These are phyloP conservation scores for Terebella lapidaria DNA, from an alignment of 2,888 invertebrate genomes.

Conservation along the genomic window DNA sequence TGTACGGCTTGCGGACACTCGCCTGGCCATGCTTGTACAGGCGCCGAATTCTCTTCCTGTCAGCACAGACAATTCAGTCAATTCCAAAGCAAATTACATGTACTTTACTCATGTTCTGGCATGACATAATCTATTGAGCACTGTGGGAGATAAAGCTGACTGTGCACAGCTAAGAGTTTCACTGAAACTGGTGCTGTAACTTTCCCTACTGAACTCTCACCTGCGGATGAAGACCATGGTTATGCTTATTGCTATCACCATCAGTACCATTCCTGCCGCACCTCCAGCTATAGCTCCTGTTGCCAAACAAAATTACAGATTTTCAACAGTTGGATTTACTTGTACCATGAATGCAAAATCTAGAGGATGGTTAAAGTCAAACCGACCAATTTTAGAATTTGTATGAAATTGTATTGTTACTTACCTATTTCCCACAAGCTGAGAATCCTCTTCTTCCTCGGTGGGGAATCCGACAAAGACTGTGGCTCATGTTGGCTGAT, in stretches of 20 bases:
- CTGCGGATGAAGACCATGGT: constrained; percentile 1
- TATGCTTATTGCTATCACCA: background rate
- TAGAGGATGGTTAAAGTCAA: no score
- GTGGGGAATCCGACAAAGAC: no score
- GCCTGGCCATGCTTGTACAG: background rate
- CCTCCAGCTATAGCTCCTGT: constrained; percentile 10
- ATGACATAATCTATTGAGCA: no score
- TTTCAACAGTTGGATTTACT: no score
- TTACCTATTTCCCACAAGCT: background rate
- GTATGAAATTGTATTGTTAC: background rate
- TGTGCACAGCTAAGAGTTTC: no score
- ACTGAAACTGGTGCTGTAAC: no score
- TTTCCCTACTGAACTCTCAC: background rate
- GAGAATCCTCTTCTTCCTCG: no score
- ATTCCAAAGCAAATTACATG: background rate
- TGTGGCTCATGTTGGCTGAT: no score
- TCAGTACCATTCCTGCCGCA: background rate
- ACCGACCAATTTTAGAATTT: no score
- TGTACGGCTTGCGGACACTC: background rate
- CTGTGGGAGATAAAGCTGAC: no score
- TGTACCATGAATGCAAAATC: no score
- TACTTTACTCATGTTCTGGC: background rate
- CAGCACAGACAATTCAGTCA: background rate
- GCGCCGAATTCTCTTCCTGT: background rate
- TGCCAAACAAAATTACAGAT: background rate